A percentile compares a stretch with the other conserved stretches of the same genome.
phyloP scores from a whole-genome alignment of 1,140 invertebrate species.

The Caenorhabditis elegans region WBcel235 BX284606.5:16004001-16004500 shows the following conservation, averaged over 20 bases:
- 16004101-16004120: neutral
- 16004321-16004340: neutral
- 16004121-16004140: constrained; percentile 2
- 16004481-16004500: too few relatives aligned
- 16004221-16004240: neutral
- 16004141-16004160: constrained; percentile 12
- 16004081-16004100: neutral
- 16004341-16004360: neutral
- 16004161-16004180: too few relatives aligned
- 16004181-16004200: too few relatives aligned
- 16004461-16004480: constrained; percentile 12
- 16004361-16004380: neutral
- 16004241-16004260: too few relatives aligned
- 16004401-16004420: constrained; percentile 21
- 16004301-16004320: too few relatives aligned
- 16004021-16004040: too few relatives aligned
- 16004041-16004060: too few relatives aligned
- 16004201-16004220: too few relatives aligned
- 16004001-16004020: too few relatives aligned
- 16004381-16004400: constrained; percentile 1
- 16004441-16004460: neutral
- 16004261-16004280: neutral
- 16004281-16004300: neutral
- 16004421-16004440: neutral
- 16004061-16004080: too few relatives aligned